Evolutionary conservation across 2,888 invertebrate genomes (phyloP).

Genomic region (Cosmopolites sordidus): DNA sequence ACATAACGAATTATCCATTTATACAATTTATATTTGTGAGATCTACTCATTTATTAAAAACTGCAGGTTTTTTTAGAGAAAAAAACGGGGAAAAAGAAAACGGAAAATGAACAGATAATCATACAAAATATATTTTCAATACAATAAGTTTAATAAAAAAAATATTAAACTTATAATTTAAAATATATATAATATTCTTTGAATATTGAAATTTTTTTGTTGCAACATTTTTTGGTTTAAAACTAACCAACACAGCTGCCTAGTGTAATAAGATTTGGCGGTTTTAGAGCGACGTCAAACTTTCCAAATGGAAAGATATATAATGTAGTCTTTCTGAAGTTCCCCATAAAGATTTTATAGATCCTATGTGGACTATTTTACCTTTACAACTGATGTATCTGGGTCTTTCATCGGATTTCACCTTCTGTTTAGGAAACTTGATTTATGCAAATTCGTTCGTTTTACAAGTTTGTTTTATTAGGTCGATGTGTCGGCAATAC

Average conservation of each 20-base stretch:
- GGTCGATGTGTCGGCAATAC: constrained; percentile 5
- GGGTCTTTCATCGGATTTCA: constrained; percentile 18
- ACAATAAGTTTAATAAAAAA: no score
- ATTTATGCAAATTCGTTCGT: constrained; percentile 20
- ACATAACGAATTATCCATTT: no score
- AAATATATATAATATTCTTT: no score
- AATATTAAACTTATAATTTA: no score
- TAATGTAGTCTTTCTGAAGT: constrained; percentile 23
- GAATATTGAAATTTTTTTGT: no score
- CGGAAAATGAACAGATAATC: no score
- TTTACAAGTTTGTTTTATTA: constrained; percentile 17
- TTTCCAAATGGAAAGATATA: constrained; percentile 13
- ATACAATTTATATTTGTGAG: no score
- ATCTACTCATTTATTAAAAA: no score
- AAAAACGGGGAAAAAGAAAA: no score
- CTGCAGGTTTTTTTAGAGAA: no score
- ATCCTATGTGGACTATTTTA: constrained; percentile 18
- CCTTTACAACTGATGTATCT: constrained; percentile 24
- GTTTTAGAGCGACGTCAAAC: constrained; percentile 1
- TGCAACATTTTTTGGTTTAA: no score
- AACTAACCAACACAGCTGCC: not conserved
- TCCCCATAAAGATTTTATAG: constrained; percentile 22
- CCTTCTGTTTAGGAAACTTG: constrained; percentile 18
- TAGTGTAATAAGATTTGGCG: not conserved
- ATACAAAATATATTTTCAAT: no score